Percentiles rank a stretch among this genome's conserved stretches.
Conservation (phyloP, 2,797 vertebrate species). For the Percopsis omiscomaycus region DNA sequence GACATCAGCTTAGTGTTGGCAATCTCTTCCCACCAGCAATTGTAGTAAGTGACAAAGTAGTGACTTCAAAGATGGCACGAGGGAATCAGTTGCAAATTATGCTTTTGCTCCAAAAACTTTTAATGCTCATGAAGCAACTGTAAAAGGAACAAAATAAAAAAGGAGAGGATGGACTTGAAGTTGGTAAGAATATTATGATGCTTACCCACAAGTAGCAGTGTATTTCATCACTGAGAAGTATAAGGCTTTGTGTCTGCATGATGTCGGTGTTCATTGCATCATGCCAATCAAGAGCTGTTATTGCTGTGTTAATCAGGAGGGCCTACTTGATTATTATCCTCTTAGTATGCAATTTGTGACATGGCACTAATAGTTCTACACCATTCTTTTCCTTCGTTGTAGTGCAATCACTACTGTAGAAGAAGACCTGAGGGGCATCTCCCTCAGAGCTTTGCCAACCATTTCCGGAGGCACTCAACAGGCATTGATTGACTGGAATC, state of each 20-base stretch:
- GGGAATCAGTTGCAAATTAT: background rate
- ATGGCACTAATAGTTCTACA: slow-evolving; percentile 5
- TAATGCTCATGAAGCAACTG: no score
- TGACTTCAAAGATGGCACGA: slow-evolving; percentile 44
- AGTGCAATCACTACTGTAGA: background rate
- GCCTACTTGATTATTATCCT: slow-evolving; percentile 10
- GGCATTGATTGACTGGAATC: no score
- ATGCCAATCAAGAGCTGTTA: slow-evolving; percentile 1
- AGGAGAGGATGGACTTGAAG: background rate
- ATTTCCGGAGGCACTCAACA: no score
- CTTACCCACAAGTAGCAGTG: slow-evolving; percentile 16
- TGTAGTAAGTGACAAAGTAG: slow-evolving; percentile 18
- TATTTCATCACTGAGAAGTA: slow-evolving; percentile 21
- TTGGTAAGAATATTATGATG: slow-evolving; percentile 19
- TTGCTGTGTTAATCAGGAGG: slow-evolving; percentile 4
- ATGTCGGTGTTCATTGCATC: background rate
- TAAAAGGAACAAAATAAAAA: slow-evolving; percentile 3
- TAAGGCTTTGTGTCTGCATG: slow-evolving; percentile 1
- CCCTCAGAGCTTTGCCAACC: no score
- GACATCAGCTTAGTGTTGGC: slow-evolving; percentile 38
- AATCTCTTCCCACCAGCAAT: slow-evolving; percentile 30
- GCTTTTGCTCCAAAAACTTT: no score
- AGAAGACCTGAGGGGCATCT: no score
- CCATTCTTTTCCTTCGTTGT: background rate
- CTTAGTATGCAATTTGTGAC: slow-evolving; percentile 8